Conservation (phyloP, 2,113 vertebrate species). For the Raja brachyura region DNA sequence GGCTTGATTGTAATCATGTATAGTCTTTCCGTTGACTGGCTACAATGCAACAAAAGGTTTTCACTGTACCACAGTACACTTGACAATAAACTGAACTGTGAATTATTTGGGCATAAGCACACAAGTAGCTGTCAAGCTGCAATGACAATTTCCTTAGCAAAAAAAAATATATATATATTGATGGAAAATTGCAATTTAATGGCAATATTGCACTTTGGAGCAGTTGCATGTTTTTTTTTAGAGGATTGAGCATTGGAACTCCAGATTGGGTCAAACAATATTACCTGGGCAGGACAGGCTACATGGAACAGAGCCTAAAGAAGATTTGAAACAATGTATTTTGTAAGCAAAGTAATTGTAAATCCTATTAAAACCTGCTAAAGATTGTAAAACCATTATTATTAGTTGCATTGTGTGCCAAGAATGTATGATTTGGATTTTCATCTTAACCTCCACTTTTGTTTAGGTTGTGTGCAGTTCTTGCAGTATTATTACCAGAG, state of each 20-base stretch:
- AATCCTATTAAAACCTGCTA: not conserved
- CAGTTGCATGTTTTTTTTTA: conserved; percentile 56
- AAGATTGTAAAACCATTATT: not conserved
- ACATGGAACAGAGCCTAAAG: not conserved
- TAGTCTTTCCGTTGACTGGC: no score
- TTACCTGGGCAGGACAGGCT: not conserved
- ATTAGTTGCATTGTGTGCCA: not conserved
- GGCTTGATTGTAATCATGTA: no score
- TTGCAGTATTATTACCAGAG: conserved; percentile 97
- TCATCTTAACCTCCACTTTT: conserved; percentile 35
- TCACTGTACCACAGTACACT: no score
- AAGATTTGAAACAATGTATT: not conserved
- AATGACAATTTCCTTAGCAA: not conserved
- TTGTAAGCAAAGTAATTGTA: not conserved
- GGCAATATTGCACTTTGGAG: conserved; percentile 62
- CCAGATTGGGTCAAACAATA: not conserved
- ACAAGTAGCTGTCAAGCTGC: not conserved
- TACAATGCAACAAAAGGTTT: no score
- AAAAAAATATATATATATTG: not conserved
- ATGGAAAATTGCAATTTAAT: not conserved
- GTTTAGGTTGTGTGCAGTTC: conserved; percentile 88
- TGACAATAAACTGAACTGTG: no score
- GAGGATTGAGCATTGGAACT: not conserved
- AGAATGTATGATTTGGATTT: not conserved
- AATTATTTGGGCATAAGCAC: not conserved